Evolutionary conservation across 2,113 vertebrate species (phyloP), one percentile per base, ranked within the genome.

Genomic region (Callorhinus ursinus): DNA sequence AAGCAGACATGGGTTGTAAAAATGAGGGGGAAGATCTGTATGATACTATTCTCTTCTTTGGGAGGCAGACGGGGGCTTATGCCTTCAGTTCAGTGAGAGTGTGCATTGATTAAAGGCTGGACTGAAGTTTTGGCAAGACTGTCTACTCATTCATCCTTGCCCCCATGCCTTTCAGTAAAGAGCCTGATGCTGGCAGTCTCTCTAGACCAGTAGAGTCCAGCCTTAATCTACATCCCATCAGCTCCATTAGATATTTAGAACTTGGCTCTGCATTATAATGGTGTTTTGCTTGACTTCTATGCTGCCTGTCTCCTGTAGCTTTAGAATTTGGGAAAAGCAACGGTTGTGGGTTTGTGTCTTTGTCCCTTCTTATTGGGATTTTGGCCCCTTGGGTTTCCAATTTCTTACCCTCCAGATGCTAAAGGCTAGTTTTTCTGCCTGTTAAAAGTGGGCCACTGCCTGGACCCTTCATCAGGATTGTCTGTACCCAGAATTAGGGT

Each of bases 251-350:
- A 76, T 7, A 5, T 1, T 90, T 14, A 49, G 63, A 67, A 49
- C 8, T 7, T 5, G 86, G n/a, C 46, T 87, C 18, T 65, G 59
- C 1, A 3, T 5, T 18, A 0, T 39, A 9, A 14, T 1, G 8
- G 13, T 5, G 28, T 21, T 49, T 36, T 63, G 24, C 42, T 77
- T 51, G 33, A 55, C 26, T 67, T 39, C 76, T 67, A 67, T 42
- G n/a, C 53, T 31, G 8, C n/a, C 51, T 87, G 67, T 12, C 51
- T 65, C 4, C 4, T 55, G 22, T 5, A 81, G 51, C 24, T 88
- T 90, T 71, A 39, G 42, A 90, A 74, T 90, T 63, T 76, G 88
- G 18, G 4, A 15, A 36, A 28, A 42, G 22, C 4, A 24, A 21
- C 33, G 7, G 4, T 36, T 26, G 2, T 63, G 49, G 36, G 31